Evolutionary conservation across 2,888 invertebrate genomes (phyloP).

Genomic region (Orchesella flavescens): DNA sequence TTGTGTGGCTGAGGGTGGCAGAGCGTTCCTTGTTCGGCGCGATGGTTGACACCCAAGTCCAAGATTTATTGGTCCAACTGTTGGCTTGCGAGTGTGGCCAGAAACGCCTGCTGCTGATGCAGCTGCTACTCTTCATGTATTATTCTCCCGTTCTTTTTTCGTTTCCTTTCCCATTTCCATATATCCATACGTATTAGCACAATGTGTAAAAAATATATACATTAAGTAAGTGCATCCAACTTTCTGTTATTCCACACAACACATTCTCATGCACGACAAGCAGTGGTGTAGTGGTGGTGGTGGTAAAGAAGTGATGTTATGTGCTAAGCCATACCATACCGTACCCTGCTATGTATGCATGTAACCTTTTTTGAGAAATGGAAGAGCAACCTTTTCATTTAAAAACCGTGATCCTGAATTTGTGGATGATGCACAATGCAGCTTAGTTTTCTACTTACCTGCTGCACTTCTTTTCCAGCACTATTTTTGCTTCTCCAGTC

Average conservation of each 20-base stretch:
- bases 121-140: conserved; percentile 66
- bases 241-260: background rate
- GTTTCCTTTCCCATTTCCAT: conserved; percentile 60
- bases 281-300: conserved; percentile 33
- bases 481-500: too few species aligned
- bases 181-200: conserved; percentile 3
- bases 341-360: conserved; percentile 25
- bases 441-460: background rate
- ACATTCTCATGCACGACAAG: background rate
- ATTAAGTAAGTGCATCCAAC: background rate
- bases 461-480: background rate
- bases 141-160: conserved; percentile 54
- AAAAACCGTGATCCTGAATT: conserved; percentile 29
- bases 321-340: conserved; percentile 29
- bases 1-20: conserved; percentile 72
- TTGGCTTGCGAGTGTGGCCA: conserved; percentile 71
- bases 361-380: conserved; percentile 40
- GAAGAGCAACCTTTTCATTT: conserved; percentile 48
- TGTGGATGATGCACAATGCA: conserved; percentile 31
- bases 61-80: conserved; percentile 72
- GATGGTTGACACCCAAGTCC: conserved; percentile 72
- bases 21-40: conserved; percentile 72
- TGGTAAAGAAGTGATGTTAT: conserved; percentile 38
- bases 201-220: background rate
- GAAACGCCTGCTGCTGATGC: conserved; percentile 71